Evolutionary conservation across 2,888 invertebrate genomes (phyloP).

Genomic region (Arctia plantaginis): DNA sequence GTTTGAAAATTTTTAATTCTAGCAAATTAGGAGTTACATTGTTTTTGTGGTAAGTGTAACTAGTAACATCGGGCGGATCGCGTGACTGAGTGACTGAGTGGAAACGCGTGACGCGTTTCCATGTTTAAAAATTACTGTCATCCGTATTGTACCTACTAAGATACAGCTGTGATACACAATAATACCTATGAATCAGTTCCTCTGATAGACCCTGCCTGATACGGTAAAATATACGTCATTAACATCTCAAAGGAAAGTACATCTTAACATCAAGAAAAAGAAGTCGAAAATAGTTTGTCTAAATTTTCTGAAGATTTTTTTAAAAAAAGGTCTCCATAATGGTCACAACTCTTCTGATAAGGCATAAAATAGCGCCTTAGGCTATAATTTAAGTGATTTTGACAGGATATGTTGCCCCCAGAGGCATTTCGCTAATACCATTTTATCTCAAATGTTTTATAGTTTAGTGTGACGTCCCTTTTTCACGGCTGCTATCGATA

Average conservation of each 20-base stretch:
- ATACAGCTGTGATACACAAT: conserved; percentile 43
- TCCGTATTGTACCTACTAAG: not conserved
- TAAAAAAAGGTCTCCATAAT: conserved; percentile 51
- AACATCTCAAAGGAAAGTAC: conserved; percentile 17
- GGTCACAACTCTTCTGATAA: conserved; percentile 63
- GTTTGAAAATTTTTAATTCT: no score
- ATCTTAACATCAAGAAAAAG: not conserved
- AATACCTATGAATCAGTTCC: conserved; percentile 73
- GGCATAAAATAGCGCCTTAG: conserved; percentile 69
- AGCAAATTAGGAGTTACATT: not conserved
- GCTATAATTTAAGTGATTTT: conserved; percentile 74
- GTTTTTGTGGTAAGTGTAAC: not conserved
- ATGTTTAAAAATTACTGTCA: not conserved
- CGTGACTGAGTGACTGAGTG: no score
- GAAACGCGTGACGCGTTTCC: no score
- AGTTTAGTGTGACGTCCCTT: conserved; percentile 33
- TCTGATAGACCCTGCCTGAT: conserved; percentile 44
- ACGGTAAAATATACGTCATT: conserved; percentile 38
- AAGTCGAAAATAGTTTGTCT: conserved; percentile 21
- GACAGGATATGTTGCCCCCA: conserved; percentile 62
- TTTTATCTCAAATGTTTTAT: conserved; percentile 59
- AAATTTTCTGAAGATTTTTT: conserved; percentile 24
- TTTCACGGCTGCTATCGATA: conserved; percentile 36
- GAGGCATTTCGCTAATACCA: conserved; percentile 60
- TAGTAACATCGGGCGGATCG: no score